phyloP scores from a whole-genome alignment of 2,797 vertebrate species.

The Enteromius mattozi region DNA sequence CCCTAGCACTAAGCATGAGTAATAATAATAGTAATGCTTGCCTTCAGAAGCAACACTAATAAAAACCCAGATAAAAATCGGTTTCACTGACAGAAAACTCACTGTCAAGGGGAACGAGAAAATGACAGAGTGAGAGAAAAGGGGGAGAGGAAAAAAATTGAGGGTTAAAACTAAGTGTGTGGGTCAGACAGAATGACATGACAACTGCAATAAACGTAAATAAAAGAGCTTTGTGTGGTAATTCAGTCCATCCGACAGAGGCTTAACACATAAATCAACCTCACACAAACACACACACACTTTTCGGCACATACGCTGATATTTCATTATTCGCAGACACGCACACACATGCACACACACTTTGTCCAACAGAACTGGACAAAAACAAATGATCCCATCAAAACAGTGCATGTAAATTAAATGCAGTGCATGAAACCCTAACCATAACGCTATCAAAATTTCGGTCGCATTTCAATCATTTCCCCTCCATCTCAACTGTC shows the following conservation, averaged over 20 bases:
- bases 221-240: slow-evolving; percentile 70
- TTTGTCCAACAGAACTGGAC: slow-evolving; percentile 8
- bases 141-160: neutral
- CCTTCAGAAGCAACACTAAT: slow-evolving; percentile 1
- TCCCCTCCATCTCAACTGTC: slow-evolving; percentile 38
- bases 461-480: slow-evolving; percentile 1
- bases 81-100: slow-evolving; percentile 40
- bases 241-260: slow-evolving; percentile 67
- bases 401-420: neutral
- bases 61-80: slow-evolving; percentile 3
- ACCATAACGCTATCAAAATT: slow-evolving; percentile 1
- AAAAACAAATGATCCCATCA: slow-evolving; percentile 21
- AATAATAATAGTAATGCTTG: neutral
- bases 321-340: slow-evolving; percentile 38
- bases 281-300: slow-evolving; percentile 47
- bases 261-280: slow-evolving; percentile 69
- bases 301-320: slow-evolving; percentile 17
- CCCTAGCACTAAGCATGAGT: neutral
- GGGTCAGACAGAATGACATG: slow-evolving; percentile 67
- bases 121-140: slow-evolving; percentile 31
- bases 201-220: slow-evolving; percentile 69
- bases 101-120: slow-evolving; percentile 29
- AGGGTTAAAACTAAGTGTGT: slow-evolving; percentile 56
- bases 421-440: slow-evolving; percentile 14
- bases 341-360: neutral